Base-by-base conservation (phyloP, 2,113 vertebrate genomes). In the Elephas maximus region DNA sequence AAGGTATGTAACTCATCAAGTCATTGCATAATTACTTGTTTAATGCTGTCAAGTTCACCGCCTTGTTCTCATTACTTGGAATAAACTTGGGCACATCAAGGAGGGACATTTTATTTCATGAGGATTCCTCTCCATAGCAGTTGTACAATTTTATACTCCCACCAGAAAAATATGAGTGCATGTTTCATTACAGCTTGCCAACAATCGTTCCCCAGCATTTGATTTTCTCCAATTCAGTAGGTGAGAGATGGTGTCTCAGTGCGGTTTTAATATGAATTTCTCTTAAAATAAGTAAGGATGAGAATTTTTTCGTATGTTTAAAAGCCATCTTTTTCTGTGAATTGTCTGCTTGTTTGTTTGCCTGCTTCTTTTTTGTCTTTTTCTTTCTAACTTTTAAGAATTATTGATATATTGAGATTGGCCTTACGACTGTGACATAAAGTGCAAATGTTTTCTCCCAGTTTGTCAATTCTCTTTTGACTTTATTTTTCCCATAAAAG, bases 191-290 rank as follows among this genome's bases (percentile, higher is more conserved):
- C 11, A 57, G 21, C 24, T 89, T 77, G n/a, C 41, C 57, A 60
- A 48, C 6, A 60, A 37, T 78, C 51, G 10, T 33, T 53, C 67
- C 23, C 1, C 37, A 83, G 7, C 1, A 0, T 92, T 83, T 89
- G n/a, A 15, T 73, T 81, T 48, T 48, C 69, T 78, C 71, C 11
- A 73, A 11, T 90, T 37, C 48, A 77, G 48, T 44, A 83, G 53
- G 53, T 21, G 41, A 95, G 44, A 88, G 10, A 74, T 57, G 1
- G 53, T 17, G 15, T 57, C 53, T 57, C 53, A 15, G 53, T 26
- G 28, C n/a, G 37, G 65, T 92, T 76, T 95, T 86, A 73, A 67
- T 37, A 78, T 80, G 53, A 7, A 8, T 88, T 91, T 91, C 33
- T 96, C 41, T 62, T 87, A 51, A 89, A 79, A 89, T 67, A 80